Evolutionary conservation across 2,113 vertebrate genomes (phyloP), one percentile per base, ranked within the genome.

Genomic region (Xenopus laevis): DNA sequence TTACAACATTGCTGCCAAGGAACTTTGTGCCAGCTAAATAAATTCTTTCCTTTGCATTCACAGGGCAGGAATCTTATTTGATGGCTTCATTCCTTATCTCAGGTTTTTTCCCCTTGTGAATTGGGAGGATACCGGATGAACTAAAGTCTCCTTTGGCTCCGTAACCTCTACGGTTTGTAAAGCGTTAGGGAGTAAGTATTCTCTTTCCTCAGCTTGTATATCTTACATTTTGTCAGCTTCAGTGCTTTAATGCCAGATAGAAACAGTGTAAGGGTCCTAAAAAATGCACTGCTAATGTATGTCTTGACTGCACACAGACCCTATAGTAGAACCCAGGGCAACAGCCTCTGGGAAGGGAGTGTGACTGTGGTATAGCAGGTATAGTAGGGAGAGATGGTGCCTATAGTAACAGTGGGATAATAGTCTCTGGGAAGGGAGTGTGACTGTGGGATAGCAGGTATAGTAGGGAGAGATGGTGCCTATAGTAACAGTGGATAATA

Each of bases 51-150:
- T 15, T 18, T 79, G 33, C 30, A 80, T 71, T 58, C 40, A 21
- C 59, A 65, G 58, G 69, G 18, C 6, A 18, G 79, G 71, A 70
- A 77, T 60, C 82, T 79, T 70, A 60, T 80, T 81, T 80, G 79
- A 81, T 78, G 83, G 71, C 77, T 82, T 74, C 78, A 79, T 78
- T 50, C 71, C 21, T 0, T 0, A 68, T 78, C 79, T 81, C 10
- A 30, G 7, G 44, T 80, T 77, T 68, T 55, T 78, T 75, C 71
- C 60, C 63, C 33, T 40, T 40, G 33, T 40, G 33, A 1, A 40
- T 40, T 40, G 33, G 33, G 77, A 82, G 79, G 79, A 82, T 79
- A 82, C 74, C 16, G 68, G 79, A 71, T 75, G 79, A n/a, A 82
- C 53, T 82, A 77, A 30, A 50, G 75, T 40, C 33, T 40, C 33